Evolutionary conservation across 2,797 vertebrate species (phyloP).

Genomic region (Silurus lanzhouensis): DNA sequence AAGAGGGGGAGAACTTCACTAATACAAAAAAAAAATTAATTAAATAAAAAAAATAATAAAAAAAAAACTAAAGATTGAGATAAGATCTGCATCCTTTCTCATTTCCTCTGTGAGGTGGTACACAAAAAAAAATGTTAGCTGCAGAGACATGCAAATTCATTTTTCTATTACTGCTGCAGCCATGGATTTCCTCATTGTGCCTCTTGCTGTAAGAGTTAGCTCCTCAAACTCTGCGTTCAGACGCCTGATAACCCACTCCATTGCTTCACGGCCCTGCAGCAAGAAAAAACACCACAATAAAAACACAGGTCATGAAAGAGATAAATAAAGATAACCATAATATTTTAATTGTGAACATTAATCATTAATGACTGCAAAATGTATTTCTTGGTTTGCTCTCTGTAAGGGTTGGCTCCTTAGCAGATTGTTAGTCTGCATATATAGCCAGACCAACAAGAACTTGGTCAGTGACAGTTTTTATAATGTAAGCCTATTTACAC

Average conservation of each 20-base stretch:
- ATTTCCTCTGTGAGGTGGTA: background rate
- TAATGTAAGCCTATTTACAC: too few species aligned
- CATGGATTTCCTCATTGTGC: conserved; percentile 87
- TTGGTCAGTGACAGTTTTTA: too few species aligned
- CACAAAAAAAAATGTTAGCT: background rate
- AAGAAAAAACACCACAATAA: background rate
- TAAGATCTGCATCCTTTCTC: too few species aligned
- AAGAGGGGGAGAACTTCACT: conserved; percentile 59
- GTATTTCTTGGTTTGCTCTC: background rate
- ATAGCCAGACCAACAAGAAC: too few species aligned
- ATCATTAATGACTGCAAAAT: background rate
- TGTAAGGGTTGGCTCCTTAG: too few species aligned
- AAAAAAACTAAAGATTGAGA: too few species aligned
- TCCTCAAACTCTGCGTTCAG: conserved; percentile 93
- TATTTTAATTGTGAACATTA: background rate
- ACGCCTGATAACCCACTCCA: conserved; percentile 96
- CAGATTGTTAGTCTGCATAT: too few species aligned
- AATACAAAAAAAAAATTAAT: conserved; percentile 11
- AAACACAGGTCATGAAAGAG: background rate
- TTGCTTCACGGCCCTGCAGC: conserved; percentile 91
- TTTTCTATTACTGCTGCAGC: conserved; percentile 89
- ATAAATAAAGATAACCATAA: background rate
- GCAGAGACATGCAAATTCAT: conserved; percentile 65
- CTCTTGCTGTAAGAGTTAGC: conserved; percentile 86
- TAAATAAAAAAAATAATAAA: too few species aligned